Evolutionary conservation across 2,888 invertebrate genomes (phyloP), one percentile per base, ranked within the genome.

Genomic region (Andrena hattorfiana): DNA sequence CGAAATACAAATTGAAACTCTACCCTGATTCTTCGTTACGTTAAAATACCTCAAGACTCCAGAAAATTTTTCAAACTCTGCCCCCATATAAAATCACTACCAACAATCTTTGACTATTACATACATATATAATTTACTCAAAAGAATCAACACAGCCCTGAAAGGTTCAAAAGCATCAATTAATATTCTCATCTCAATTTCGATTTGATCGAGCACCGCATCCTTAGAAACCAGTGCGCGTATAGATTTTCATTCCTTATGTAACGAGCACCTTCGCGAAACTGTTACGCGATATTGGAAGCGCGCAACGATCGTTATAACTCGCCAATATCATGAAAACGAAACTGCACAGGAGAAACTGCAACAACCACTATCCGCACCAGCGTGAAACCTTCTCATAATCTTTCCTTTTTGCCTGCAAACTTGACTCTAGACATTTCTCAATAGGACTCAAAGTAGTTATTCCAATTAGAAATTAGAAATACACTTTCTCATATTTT

Each of bases 241-340:
- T 51, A 62, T 32, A 59, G 20, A 54, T 77, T 82, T 83, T 66
- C 23, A 51, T 51, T n/a, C 32, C 70, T 86, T 87, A 83, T 63
- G 60, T 83, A 83, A 85, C 35, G 42, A n/a, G 32, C 16, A 8
- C 62, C 23, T 56, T 79, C 77, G 67, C 23, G 63, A 64, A 82
- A 73, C 80, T 13, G 83, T 85, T 87, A 77, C 76, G 66, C 62
- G 80, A 77, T 69, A 74, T 56, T 69, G 82, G 64, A 78, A 63
- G 59, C 59, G 49, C 49, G 73, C 83, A 83, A 83, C 73, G 83
- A 77, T 81, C 69, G 63, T 74, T 76, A 60, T 59, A 67, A 66
- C 71, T 32, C 62, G 70, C 56, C 56, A 62, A 73, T 69, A 70
- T 80, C 42, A 67, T 73, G 67, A 59, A 82, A 82, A 83, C 32